Base-by-base conservation (phyloP, 2,888 invertebrate genomes). In the Leucophenga montana region DNA sequence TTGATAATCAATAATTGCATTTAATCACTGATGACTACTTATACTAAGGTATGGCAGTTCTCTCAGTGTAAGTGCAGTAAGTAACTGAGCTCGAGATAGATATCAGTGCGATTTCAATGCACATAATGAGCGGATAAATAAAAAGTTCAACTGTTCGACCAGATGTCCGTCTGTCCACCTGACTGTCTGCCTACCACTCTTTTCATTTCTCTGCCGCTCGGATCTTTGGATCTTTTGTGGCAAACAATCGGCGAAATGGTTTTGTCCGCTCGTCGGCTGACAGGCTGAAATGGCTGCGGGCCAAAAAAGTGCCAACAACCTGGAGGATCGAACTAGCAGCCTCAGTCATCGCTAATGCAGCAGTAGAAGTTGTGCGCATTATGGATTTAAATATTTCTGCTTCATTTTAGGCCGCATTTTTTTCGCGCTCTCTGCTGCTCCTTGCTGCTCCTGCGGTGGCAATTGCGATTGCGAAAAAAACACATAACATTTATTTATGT, bases 231-330 rank as follows among this genome's bases (percentile, higher is more conserved):
- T 39, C 39, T 39, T 39, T 39, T 39, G 39, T 11, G 8, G 39
- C 39, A 39, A 46, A 57, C 18, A 22, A 67, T 46, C 67, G 56
- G 67, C 46, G 44, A 56, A 59, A 16, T 48, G 31, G 54, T 27
- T 31, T 67, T 71, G 77, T 74, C 71, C 71, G 74, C 77, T 82
- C 80, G 22, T 67, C 74, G 80, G 80, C 80, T 78, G 83, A 82
- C 83, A 82, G 78, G 72, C 84, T 84, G 85, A 85, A 85, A 87
- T 87, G 80, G 87, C 88, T 88, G 83, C 77, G 69, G 88, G 88
- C 85, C 78, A 80, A 79, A 84, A 81, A 85, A 85, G 85, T 87
- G 86, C 85, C 88, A 87, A 84, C 84, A 83, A 86, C 82, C 75
- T 71, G 76, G 70, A 82, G 73, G 72, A 75, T 65, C 71, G 48